Base-by-base conservation (phyloP, 2,113 vertebrate species). In the Irena cyanogastra region DNA sequence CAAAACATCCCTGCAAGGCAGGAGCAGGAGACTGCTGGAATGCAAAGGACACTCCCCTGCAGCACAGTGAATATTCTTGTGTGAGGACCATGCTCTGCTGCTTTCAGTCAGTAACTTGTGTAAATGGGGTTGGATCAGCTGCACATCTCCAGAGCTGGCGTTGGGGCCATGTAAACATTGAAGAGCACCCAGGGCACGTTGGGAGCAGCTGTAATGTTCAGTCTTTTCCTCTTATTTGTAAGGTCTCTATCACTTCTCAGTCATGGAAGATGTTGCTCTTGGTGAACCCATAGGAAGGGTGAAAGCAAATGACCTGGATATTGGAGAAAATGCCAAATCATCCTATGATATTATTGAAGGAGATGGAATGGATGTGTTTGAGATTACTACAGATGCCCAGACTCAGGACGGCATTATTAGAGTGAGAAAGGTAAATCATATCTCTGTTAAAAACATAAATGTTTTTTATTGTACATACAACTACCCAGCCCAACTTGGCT, bases 201-300 rank as follows among this genome's bases (percentile, higher is more conserved):
- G 77, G 31, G 68, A 87, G 42, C n/a, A 24, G 35, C 61, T 89
- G 37, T 69, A 80, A 47, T 85, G 17, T 87, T 93, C 52, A 80
- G 37, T 75, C 56, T 85, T 87, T 96, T 93, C 57, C 66, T 96
- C 57, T 97, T 93, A 52, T 96, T 89, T 85, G 63, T 47, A 97
- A 99, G 99, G 98, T 97, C 97, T 99, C 31, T 99, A 99, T 79
- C 99, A 99, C 97, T 99, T 99, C 97, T 98, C 98, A 63, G 98
- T 99, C 72, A 98, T 98, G 19, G 99, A 99, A 97, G 98, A 99
- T 87, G 98, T 99, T 56, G 97, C 98, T 56, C 95, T 99, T 22
- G 99, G 99, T 49, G 98, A 99, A 52, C 97, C 98, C 12, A 98
- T 99, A 44, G 99, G 99, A 94, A 98, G 98, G 72, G 99, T 99